Conservation (phyloP, 2,888 invertebrate genomes). For the Tetanocera ferruginea region DNA sequence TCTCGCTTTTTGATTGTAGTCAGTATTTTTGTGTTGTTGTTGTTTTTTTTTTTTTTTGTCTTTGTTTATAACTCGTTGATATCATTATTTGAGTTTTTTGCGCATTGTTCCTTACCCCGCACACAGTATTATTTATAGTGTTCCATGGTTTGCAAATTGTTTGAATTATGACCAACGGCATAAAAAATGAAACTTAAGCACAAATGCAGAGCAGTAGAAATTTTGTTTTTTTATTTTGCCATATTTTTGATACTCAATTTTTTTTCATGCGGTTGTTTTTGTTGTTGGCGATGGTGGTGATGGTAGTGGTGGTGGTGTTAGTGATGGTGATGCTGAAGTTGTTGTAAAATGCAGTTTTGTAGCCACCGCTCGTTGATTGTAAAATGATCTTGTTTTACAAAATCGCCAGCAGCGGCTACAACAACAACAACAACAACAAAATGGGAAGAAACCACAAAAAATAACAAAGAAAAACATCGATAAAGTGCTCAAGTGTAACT, state of each 20-base stretch:
- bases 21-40: background rate
- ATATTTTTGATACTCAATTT: background rate
- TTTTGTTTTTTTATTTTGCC: background rate
- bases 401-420: background rate
- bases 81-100: slow-evolving; percentile 15
- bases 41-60: background rate
- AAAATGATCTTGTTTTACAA: slow-evolving; percentile 28
- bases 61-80: slow-evolving; percentile 15
- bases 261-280: background rate
- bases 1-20: too few relatives aligned
- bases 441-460: background rate
- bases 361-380: slow-evolving; percentile 1
- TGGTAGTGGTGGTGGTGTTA: background rate
- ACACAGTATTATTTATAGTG: slow-evolving; percentile 1
- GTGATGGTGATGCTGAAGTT: background rate
- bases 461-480: background rate
- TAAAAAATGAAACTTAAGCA: slow-evolving; percentile 4
- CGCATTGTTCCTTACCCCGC: background rate
- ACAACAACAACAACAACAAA: background rate
- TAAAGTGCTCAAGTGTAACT: slow-evolving; percentile 33
- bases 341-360: slow-evolving; percentile 6
- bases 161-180: slow-evolving; percentile 27
- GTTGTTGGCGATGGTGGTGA: background rate
- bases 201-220: background rate
- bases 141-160: slow-evolving; percentile 26